Evolutionary conservation across 2,797 vertebrate species (phyloP).

Genomic region (Falco rusticolus): DNA sequence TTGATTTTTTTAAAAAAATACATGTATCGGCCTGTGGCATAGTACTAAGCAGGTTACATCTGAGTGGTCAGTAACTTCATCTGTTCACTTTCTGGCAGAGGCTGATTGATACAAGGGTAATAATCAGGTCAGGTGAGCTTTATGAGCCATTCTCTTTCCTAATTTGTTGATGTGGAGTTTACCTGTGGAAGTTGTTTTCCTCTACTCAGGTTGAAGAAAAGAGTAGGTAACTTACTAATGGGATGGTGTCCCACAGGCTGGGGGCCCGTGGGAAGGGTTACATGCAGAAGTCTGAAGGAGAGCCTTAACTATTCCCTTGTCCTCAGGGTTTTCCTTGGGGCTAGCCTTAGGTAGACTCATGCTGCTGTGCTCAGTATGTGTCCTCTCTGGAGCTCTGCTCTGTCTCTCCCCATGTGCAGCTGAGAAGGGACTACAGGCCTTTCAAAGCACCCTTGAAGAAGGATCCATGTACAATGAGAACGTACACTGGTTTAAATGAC

Average conservation of each 20-base stretch:
- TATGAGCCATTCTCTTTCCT: background rate
- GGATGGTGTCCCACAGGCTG: background rate
- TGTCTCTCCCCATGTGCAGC: background rate
- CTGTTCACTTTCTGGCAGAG: background rate
- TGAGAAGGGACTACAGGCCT: background rate
- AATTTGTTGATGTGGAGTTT: background rate
- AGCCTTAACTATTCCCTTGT: background rate
- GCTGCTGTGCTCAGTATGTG: rapidly evolving
- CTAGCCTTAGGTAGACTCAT: background rate
- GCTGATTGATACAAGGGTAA: background rate
- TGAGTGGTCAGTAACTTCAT: background rate
- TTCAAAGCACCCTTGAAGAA: background rate
- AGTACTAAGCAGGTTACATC: background rate
- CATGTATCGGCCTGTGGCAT: background rate
- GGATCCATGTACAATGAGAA: rapidly evolving
- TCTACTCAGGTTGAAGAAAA: background rate
- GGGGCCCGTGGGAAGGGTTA: background rate
- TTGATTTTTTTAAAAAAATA: background rate
- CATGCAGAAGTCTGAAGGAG: background rate
- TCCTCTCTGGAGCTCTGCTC: background rate
- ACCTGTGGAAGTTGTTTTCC: background rate
- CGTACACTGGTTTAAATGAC: background rate
- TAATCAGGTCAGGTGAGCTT: background rate
- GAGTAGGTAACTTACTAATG: background rate
- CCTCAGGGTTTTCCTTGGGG: background rate